Conservation (phyloP, 2,888 invertebrate genomes). For the Lacanobia oleracea region DNA sequence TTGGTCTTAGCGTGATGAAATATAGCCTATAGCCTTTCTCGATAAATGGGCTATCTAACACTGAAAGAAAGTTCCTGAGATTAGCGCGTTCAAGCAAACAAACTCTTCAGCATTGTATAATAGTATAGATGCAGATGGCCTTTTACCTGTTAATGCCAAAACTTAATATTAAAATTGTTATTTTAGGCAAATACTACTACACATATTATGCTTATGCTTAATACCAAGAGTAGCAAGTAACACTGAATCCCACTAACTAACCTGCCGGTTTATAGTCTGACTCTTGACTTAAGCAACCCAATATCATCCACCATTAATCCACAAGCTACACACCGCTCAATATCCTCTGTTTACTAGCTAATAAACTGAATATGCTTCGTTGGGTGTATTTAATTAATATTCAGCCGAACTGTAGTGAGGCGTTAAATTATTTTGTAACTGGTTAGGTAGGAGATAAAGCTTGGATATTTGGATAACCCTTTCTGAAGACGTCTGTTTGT, state of each 20-base stretch:
- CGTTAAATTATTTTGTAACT: constrained; percentile 22
- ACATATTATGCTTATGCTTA: too few relatives aligned
- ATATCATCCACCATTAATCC: constrained; percentile 1
- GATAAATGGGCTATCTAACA: too few relatives aligned
- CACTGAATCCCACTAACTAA: background rate
- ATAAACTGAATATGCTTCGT: constrained; percentile 31
- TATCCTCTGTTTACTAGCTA: constrained; percentile 20
- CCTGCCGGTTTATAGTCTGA: background rate
- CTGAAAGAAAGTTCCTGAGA: too few relatives aligned
- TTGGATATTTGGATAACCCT: background rate
- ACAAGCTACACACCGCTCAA: background rate
- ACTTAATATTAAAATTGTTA: too few relatives aligned
- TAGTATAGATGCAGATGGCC: too few relatives aligned
- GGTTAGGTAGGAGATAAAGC: background rate
- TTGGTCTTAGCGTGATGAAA: too few relatives aligned
- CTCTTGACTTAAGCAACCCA: background rate
- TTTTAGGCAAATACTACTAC: too few relatives aligned
- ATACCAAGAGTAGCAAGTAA: background rate
- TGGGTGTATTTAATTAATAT: constrained; percentile 16
- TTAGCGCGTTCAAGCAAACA: too few relatives aligned
- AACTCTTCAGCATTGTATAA: too few relatives aligned
- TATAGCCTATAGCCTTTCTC: too few relatives aligned
- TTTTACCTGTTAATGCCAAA: too few relatives aligned
- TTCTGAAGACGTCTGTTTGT: background rate
- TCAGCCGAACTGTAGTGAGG: background rate